Conservation (phyloP, 2,797 vertebrate species). For the Sorex maritimensis region DNA sequence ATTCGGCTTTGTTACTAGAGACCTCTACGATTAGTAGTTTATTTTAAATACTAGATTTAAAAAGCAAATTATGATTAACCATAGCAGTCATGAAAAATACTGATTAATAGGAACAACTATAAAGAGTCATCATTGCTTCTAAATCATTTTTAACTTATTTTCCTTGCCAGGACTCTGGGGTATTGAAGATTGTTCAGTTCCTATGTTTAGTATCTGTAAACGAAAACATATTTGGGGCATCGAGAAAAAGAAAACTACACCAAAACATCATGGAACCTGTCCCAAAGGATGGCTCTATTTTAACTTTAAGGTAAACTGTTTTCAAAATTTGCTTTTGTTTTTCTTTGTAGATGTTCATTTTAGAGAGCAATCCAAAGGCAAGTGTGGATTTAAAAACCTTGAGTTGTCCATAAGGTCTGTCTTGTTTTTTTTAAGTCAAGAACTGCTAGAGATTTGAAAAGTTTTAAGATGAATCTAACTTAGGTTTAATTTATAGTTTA, state of each 20-base stretch:
- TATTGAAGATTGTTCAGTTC: conserved; percentile 90
- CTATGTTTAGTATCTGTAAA: conserved; percentile 95
- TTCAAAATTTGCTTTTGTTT: conserved; percentile 32
- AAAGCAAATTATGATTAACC: conserved; percentile 43
- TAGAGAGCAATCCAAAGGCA: conserved; percentile 7
- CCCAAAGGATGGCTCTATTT: conserved; percentile 97
- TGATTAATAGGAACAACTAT: background rate
- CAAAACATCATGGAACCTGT: conserved; percentile 93
- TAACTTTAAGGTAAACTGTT: conserved; percentile 94
- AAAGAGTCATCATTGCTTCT: background rate
- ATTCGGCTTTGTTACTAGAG: background rate
- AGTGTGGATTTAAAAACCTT: conserved; percentile 13
- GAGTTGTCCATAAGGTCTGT: background rate
- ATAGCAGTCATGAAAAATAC: conserved; percentile 13
- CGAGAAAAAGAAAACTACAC: conserved; percentile 93
- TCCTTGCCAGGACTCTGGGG: conserved; percentile 94
- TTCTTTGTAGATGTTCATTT: conserved; percentile 29
- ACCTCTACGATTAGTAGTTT: conserved; percentile 51
- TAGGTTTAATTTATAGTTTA: too few species aligned
- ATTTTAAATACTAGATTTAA: conserved; percentile 50
- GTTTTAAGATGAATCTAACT: too few species aligned
- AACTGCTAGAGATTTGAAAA: too few species aligned
- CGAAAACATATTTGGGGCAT: conserved; percentile 92
- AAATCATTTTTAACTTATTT: conserved; percentile 62
- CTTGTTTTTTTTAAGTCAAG: too few species aligned